Base-by-base conservation (phyloP, 2,113 vertebrate genomes). In the Prinia subflava region DNA sequence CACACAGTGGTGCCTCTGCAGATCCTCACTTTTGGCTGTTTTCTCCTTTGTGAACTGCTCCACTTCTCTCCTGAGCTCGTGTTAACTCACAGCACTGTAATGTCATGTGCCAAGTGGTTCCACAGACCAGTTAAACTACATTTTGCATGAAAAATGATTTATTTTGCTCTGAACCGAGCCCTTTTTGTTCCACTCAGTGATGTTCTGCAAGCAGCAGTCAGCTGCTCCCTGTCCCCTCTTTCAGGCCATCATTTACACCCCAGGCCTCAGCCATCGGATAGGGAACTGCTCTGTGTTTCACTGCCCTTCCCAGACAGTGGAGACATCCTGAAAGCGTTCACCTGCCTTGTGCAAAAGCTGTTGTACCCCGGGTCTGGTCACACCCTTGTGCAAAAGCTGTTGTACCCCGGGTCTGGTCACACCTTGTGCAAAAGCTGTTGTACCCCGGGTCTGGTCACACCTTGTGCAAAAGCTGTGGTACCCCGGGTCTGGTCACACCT, bases 321-420 rank as follows among this genome's bases (percentile, higher is more conserved):
- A 47, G 28, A 30, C 17, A 77, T 5, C 50, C 31, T 4, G 5
- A 7, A 16, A 41, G 15, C 0, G 0, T 18, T 25, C 22, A 10
- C 63, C 42, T 70, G 15, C 75, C 49, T 15, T 2, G 5, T 19
- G 44, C 50, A 35, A 68, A 60, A 80, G 27, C 22, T 56, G 46
- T 3, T 14, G 12, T 0, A 1, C 2, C 3, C 6, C 3, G 21
- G 33, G 23, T 39, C 57, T 39, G 62, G 33, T 13, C 37, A 24
- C 4, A 39, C 39, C 39, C 39, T 39, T 39, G 39, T 39, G 39
- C 39, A 39, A 39, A 39, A 39, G 39, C 39, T 39, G 39, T 39
- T 39, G 39, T 39, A 39, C 39, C 39, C 39, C 11, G 39, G 39
- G 39, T 39, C 39, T 39, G 39, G 39, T 39, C 39, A 39, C 39